These are phyloP conservation scores for Danio aesculapii DNA, from an alignment of 2,797 vertebrate genomes.

Conservation along the genomic window DNA sequence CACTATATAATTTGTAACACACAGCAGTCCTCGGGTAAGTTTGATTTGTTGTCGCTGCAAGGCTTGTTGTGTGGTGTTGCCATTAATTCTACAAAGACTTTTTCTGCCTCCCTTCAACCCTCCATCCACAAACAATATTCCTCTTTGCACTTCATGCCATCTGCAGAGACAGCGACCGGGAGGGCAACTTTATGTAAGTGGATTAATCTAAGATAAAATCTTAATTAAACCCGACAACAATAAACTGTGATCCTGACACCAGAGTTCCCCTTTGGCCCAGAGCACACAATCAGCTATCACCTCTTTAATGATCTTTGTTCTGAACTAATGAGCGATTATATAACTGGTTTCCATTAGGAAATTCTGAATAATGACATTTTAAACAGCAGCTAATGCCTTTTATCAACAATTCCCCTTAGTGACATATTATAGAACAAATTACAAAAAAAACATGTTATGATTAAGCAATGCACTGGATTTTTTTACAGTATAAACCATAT, in stretches of 20 bases:
- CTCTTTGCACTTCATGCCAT: constrained; percentile 32
- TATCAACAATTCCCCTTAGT: constrained; percentile 10
- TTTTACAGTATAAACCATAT: background rate
- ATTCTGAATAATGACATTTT: constrained; percentile 41
- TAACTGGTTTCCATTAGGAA: constrained; percentile 44
- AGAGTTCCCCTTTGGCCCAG: constrained; percentile 59
- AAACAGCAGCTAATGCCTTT: constrained; percentile 16
- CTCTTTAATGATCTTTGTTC: constrained; percentile 73
- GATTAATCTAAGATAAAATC: constrained; percentile 73
- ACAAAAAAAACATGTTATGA: too few species aligned
- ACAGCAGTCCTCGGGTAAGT: constrained; percentile 4
- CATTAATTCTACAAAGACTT: constrained; percentile 22
- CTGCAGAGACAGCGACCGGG: constrained; percentile 57
- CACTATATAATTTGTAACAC: constrained; percentile 20
- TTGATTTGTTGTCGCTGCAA: constrained; percentile 14
- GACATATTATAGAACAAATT: background rate
- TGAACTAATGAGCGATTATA: constrained; percentile 62
- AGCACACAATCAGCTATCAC: constrained; percentile 70
- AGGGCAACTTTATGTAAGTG: constrained; percentile 57
- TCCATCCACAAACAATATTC: background rate
- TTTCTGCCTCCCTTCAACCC: background rate
- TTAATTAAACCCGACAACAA: constrained; percentile 73
- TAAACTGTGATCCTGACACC: constrained; percentile 68
- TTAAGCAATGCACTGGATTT: background rate
- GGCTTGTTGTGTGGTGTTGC: background rate